Evolutionary conservation across 2,888 invertebrate genomes (phyloP).

Genomic region (Amaurobius ferox): DNA sequence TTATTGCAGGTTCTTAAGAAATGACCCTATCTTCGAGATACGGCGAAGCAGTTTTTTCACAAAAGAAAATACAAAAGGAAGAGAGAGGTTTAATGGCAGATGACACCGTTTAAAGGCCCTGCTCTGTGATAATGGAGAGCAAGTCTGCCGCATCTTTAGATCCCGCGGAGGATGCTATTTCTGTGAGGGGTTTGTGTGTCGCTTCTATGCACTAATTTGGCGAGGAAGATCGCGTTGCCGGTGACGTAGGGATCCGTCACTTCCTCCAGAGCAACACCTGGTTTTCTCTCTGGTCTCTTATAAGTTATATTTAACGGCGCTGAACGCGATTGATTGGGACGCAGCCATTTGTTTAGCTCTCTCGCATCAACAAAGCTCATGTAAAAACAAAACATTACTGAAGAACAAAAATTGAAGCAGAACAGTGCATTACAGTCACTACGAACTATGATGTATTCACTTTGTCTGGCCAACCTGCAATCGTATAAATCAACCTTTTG

Average conservation of each 20-base stretch:
- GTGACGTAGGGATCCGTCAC: constrained; percentile 15
- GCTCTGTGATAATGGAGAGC: constrained; percentile 22
- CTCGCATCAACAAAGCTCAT: too few relatives aligned
- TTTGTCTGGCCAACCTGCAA: too few relatives aligned
- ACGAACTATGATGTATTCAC: too few relatives aligned
- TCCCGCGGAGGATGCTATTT: constrained; percentile 20
- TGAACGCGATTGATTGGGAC: background rate
- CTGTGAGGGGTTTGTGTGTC: constrained; percentile 11
- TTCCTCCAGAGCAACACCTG: constrained; percentile 45
- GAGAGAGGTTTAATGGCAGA: constrained; percentile 12
- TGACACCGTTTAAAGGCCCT: constrained; percentile 38
- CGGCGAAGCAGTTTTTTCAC: too few relatives aligned
- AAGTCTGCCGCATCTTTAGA: background rate
- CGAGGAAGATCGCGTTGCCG: constrained; percentile 66
- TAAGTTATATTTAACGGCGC: background rate
- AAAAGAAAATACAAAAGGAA: background rate
- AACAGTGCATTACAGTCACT: too few relatives aligned
- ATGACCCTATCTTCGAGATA: too few relatives aligned
- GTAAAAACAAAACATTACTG: too few relatives aligned
- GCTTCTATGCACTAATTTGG: constrained; percentile 70
- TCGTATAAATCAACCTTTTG: too few relatives aligned
- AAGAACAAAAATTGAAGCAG: too few relatives aligned
- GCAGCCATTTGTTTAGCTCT: background rate
- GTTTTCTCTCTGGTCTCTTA: background rate
- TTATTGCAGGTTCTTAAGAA: too few relatives aligned